Evolutionary conservation across 2,888 invertebrate species (phyloP).

Genomic region (Pseudanteris insignis): DNA sequence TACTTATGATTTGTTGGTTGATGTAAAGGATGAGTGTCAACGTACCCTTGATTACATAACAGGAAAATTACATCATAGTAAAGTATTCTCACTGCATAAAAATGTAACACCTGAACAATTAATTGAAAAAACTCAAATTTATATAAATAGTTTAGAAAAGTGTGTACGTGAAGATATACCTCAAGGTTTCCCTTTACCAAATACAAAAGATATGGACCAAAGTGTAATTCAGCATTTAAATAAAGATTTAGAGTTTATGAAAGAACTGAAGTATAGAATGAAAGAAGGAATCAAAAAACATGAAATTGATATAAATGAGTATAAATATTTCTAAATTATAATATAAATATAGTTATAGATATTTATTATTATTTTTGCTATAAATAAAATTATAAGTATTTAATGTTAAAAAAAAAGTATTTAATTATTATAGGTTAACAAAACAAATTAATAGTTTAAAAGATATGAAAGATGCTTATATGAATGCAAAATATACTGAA

Average conservation of each 20-base stretch:
- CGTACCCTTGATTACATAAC: constrained; percentile 48
- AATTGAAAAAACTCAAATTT: constrained; percentile 42
- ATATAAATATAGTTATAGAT: neutral
- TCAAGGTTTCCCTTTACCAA: constrained; percentile 49
- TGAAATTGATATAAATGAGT: constrained; percentile 52
- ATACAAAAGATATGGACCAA: constrained; percentile 49
- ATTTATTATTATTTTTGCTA: neutral
- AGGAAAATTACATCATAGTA: constrained; percentile 45
- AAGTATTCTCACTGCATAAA: constrained; percentile 20
- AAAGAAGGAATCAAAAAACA: constrained; percentile 39
- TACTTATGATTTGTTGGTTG: constrained; percentile 49
- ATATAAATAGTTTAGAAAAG: constrained; percentile 45
- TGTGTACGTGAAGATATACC: constrained; percentile 44
- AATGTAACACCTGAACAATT: constrained; percentile 44
- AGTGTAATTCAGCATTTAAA: constrained; percentile 48
- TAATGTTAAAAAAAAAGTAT: no score
- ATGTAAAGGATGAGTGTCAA: constrained; percentile 41
- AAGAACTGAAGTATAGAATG: constrained; percentile 29
- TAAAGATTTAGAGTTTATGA: constrained; percentile 39
- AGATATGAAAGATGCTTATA: constrained; percentile 52
- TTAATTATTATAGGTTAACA: constrained; percentile 51
- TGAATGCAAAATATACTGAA: constrained; percentile 45
- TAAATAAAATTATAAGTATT: no score
- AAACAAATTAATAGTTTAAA: constrained; percentile 50
- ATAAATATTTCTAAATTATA: constrained; percentile 2